Evolutionary conservation across 1,140 invertebrate genomes (phyloP).

Genomic region (Trichonephila clavipes): DNA sequence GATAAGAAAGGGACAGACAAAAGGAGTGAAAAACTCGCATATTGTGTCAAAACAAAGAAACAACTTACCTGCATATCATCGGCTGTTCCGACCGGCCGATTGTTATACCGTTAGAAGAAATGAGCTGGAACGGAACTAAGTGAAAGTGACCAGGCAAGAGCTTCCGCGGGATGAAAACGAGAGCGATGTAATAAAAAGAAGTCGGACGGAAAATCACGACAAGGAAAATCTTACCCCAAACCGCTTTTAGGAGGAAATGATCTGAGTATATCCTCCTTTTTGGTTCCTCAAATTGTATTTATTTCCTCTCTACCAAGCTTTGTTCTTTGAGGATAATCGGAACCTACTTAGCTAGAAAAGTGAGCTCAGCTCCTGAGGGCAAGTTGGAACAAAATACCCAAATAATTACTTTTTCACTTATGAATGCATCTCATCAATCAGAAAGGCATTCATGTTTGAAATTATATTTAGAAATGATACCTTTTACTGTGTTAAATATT

Average conservation of each 20-base stretch:
- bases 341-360: slow-evolving; percentile 22
- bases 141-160: slow-evolving; percentile 22
- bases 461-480: too few relatives aligned
- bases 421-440: too few relatives aligned
- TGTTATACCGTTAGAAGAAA: neutral
- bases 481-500: too few relatives aligned
- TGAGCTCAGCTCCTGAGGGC: neutral
- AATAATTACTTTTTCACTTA: neutral
- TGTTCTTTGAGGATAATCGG: neutral
- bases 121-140: slow-evolving; percentile 38
- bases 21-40: neutral
- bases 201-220: slow-evolving; percentile 44
- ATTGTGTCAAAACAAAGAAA: neutral
- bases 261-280: slow-evolving; percentile 50
- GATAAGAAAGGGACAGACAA: neutral
- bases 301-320: neutral
- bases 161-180: slow-evolving; percentile 42
- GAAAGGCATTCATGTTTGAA: too few relatives aligned
- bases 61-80: slow-evolving; percentile 1
- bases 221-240: slow-evolving; percentile 48
- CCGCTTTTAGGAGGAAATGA: slow-evolving; percentile 51
- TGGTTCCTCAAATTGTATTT: neutral
- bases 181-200: slow-evolving; percentile 29
- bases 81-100: neutral
- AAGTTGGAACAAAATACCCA: neutral